Evolutionary conservation across 37 sponge, comb jelly and placozoan genomes (phyloP), one percentile per base, ranked within the genome.

Genomic region (Hormiphora californensis): DNA sequence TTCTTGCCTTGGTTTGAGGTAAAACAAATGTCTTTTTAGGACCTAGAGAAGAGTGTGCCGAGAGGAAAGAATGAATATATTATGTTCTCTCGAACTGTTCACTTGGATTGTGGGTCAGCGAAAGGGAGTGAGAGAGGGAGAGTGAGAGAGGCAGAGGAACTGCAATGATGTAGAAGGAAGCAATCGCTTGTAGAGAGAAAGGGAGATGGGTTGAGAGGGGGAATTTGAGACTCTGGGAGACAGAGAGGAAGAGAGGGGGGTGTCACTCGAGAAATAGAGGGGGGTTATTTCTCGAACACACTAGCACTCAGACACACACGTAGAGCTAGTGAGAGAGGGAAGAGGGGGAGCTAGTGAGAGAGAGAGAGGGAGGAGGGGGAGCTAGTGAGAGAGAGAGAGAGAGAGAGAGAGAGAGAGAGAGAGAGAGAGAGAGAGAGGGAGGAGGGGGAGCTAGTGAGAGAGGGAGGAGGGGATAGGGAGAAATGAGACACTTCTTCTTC

Each of bases 401-500:
- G 38, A 41, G 69, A 65, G 5, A 36, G 35, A 65, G 78, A 36
- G 17, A 33, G 78, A 32, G 0, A 34, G 38, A 51, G 0, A 11
- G 32, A 37, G 0, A 78, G 78, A 46, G 33, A 43, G 28, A 32
- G 23, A 73, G 65, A 33, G 9, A 9, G 88, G 51, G 40, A 19
- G 69, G 38, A 32, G n/a, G 73, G 36, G 17, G 55, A 51, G 54
- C 33, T 30, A 39, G 37, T 32, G 44, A 68, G 63, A 57, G 25
- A 51, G 35, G 54, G 85, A 81, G 40, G 85, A n/a, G 31, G 67
- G 9, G 38, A 88, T 69, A 28, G 87, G 88, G 54, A 54, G 27
- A 0, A 87, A 90, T 85, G 78, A 69, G 57, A 4, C 54, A 39
- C 49, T 88, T 0, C 89, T 90, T 0, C 8, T n/a, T n/a, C n/a